A percentile compares a stretch with the other conserved stretches of the same genome.
Evolutionary conservation across 2,888 invertebrate genomes (phyloP).

Genomic region (Drosophila eohydei): DNA sequence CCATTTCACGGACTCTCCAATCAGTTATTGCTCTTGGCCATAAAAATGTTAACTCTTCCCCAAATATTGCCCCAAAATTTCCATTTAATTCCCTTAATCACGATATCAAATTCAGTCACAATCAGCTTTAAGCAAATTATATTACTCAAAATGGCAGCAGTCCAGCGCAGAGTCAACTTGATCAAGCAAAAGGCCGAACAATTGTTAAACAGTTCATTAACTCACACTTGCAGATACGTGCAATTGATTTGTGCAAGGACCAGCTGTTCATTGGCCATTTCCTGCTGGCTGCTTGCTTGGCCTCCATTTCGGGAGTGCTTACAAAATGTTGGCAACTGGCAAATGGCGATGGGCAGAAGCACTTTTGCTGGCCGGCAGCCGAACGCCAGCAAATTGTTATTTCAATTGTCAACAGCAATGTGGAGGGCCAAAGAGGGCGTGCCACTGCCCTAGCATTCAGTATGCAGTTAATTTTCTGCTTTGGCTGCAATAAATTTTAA

Average conservation of each 20-base stretch:
- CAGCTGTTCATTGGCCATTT: constrained; percentile 22
- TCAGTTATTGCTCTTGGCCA: background rate
- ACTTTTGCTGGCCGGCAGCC: background rate
- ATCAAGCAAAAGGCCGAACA: background rate
- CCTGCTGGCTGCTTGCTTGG: constrained; percentile 7
- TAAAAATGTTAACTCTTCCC: background rate
- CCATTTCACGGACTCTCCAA: too few relatives aligned
- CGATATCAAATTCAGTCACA: constrained; percentile 1
- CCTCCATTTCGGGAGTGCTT: constrained; percentile 27
- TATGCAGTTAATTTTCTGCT: constrained; percentile 78
- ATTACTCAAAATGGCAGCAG: background rate
- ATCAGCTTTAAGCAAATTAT: background rate
- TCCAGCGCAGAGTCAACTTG: background rate
- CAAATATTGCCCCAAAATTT: too few relatives aligned
- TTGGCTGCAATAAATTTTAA: constrained; percentile 79
- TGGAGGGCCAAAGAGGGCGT: constrained; percentile 22
- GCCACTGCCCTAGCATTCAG: constrained; percentile 16
- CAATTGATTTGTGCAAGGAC: constrained; percentile 31
- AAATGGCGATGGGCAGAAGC: constrained; percentile 2
- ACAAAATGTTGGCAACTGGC: constrained; percentile 32
- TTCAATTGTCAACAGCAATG: constrained; percentile 62
- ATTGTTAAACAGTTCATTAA: constrained; percentile 48
- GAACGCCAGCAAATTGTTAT: constrained; percentile 55
- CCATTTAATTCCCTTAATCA: background rate
- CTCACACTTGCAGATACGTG: constrained; percentile 3